Percentiles rank a stretch among this genome's conserved stretches.
These are phyloP conservation scores for Mus spretus DNA, from an alignment of 2,797 vertebrate genomes.

Conservation along the genomic window DNA sequence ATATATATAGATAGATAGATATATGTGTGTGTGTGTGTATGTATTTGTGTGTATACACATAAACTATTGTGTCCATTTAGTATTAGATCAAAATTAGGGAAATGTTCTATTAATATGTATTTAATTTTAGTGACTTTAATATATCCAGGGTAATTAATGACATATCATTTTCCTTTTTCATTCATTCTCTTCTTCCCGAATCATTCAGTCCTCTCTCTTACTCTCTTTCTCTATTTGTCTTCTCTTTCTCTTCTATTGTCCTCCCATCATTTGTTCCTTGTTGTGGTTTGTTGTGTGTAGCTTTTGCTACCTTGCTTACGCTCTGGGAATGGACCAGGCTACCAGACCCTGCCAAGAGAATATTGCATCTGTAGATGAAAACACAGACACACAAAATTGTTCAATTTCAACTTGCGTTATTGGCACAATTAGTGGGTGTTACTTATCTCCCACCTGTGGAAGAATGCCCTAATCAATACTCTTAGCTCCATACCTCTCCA, in stretches of 20 bases:
- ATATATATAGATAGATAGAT: neutral
- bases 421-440: neutral
- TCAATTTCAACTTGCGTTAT: neutral
- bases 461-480: neutral
- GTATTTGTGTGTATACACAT: neutral
- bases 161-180: neutral
- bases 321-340: neutral
- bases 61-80: neutral
- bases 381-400: neutral
- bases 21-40: no score
- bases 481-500: neutral
- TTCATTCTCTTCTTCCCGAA: neutral
- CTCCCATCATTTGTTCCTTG: accelerated
- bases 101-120: neutral
- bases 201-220: no score
- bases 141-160: neutral
- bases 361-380: neutral
- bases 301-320: neutral
- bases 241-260: neutral
- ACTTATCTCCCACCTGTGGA: neutral
- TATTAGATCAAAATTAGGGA: neutral
- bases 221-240: neutral
- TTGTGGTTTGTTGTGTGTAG: neutral
- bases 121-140: neutral
- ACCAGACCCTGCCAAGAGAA: neutral